These are phyloP conservation scores for Hirudinaria manillensis DNA, from an alignment of 2,888 invertebrate genomes.

Conservation along the genomic window DNA sequence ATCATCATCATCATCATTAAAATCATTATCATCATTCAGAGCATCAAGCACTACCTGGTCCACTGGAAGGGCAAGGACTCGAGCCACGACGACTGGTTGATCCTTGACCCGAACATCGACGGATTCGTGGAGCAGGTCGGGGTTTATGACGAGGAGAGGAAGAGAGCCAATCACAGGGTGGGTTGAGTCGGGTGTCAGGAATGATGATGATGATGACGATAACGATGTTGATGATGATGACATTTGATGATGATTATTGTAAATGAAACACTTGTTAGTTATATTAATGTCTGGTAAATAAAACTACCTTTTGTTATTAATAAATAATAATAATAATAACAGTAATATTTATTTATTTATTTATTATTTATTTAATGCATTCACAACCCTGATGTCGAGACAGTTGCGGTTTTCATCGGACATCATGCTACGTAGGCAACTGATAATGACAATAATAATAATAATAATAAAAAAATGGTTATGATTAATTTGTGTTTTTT, in stretches of 20 bases:
- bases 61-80: constrained; percentile 25
- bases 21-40: too few species aligned
- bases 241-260: constrained; percentile 30
- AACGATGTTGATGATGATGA: neutral
- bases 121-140: constrained; percentile 28
- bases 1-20: constrained; percentile 23
- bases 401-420: too few species aligned
- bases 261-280: too few species aligned
- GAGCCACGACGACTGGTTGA: constrained; percentile 20
- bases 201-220: neutral
- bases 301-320: too few species aligned
- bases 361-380: too few species aligned
- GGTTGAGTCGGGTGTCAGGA: neutral
- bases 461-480: neutral
- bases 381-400: too few species aligned
- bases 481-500: neutral
- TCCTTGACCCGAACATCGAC: constrained; percentile 6
- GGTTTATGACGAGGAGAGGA: constrained; percentile 23
- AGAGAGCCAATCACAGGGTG: constrained; percentile 9
- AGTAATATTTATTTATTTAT: too few species aligned
- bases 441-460: too few species aligned
- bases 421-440: too few species aligned
- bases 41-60: constrained; percentile 32
- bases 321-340: too few species aligned
- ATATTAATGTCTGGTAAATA: too few species aligned